These are phyloP conservation scores for Pharmacophagus antenor DNA, from an alignment of 2,888 invertebrate genomes.

Conservation along the genomic window DNA sequence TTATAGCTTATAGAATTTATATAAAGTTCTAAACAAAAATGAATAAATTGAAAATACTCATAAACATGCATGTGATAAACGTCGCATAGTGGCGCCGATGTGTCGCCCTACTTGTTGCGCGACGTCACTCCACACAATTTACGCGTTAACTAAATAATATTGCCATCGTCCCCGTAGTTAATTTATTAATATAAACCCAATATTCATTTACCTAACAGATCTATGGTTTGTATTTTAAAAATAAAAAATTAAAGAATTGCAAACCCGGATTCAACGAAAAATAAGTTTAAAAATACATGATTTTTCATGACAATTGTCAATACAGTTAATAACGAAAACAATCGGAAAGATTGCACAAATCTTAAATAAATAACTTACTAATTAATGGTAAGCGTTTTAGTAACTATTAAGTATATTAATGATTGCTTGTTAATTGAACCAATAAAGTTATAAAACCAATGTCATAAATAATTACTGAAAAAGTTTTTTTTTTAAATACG, in stretches of 20 bases:
- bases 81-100: constrained; percentile 52
- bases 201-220: not conserved
- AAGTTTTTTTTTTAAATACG: too few relatives aligned
- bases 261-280: too few relatives aligned
- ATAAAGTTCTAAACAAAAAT: not conserved
- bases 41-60: not conserved
- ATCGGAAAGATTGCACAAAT: too few relatives aligned
- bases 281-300: too few relatives aligned
- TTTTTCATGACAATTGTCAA: too few relatives aligned
- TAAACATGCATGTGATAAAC: constrained; percentile 5
- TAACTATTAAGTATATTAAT: too few relatives aligned
- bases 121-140: constrained; percentile 51
- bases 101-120: constrained; percentile 74
- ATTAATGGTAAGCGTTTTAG: too few relatives aligned
- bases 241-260: not conserved
- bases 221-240: not conserved
- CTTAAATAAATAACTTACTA: too few relatives aligned
- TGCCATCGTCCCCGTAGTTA: constrained; percentile 22
- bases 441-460: too few relatives aligned
- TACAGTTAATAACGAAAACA: too few relatives aligned
- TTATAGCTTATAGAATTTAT: not conserved
- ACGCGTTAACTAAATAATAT: constrained; percentile 50
- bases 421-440: too few relatives aligned
- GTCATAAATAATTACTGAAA: too few relatives aligned
- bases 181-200: constrained; percentile 9